phyloP scores from a whole-genome alignment of 2,113 vertebrate genomes.

The Cervus canadensis region DNA sequence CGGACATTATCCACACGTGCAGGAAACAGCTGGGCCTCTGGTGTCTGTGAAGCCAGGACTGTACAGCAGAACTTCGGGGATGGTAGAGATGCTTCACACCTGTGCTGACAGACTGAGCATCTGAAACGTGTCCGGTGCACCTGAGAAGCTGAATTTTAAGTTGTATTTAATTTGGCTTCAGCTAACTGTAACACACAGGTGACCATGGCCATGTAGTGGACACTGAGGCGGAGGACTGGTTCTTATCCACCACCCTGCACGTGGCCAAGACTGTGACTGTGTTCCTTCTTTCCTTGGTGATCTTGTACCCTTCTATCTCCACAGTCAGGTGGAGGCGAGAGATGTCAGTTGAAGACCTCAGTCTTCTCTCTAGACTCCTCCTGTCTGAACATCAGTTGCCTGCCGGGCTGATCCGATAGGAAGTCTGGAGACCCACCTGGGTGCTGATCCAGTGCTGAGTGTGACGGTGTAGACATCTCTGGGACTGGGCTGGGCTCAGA shows the following conservation, averaged over 20 bases:
- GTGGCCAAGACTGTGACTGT: accelerated
- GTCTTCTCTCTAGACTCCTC: too few species aligned
- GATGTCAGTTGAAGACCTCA: accelerated
- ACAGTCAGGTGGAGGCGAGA: neutral
- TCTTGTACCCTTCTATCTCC: accelerated
- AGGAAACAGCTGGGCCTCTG: neutral
- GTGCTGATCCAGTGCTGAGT: neutral
- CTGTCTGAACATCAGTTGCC: neutral
- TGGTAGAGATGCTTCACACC: accelerated
- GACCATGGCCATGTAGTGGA: accelerated
- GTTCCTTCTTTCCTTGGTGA: accelerated
- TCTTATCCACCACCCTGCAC: accelerated
- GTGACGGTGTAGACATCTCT: accelerated
- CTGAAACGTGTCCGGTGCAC: accelerated
- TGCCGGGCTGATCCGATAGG: neutral
- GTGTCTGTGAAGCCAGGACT: too few species aligned
- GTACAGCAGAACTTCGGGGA: accelerated
- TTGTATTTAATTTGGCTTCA: neutral
- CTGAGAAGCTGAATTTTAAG: accelerated
- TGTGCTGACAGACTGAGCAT: neutral
- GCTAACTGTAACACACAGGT: accelerated
- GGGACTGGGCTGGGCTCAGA: neutral
- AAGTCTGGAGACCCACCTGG: accelerated
- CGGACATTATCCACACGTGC: accelerated
- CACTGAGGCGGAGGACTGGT: neutral